Evolutionary conservation across 2,113 vertebrate species (phyloP).

Genomic region (Glaucomys volans): DNA sequence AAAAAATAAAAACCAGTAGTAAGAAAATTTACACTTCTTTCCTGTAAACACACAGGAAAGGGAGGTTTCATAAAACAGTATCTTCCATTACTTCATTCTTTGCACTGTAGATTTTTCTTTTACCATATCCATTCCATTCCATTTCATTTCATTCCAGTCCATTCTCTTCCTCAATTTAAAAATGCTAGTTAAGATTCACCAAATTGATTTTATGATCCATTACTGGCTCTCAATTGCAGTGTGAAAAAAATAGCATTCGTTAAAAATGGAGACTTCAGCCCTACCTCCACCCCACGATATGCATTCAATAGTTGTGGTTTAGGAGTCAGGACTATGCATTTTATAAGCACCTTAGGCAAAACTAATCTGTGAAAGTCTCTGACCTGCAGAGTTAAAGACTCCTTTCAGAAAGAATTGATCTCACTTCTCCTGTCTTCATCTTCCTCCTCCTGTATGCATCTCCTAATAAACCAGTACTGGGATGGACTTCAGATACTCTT

Average conservation of each 20-base stretch:
- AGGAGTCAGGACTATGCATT: not conserved
- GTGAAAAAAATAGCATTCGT: not conserved
- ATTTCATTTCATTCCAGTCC: not conserved
- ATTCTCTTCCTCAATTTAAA: constrained; percentile 29
- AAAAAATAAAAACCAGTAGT: not conserved
- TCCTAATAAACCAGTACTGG: not conserved
- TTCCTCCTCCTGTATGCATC: not conserved
- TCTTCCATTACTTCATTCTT: not conserved
- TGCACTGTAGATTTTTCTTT: not conserved
- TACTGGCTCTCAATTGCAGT: not conserved
- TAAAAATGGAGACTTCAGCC: not conserved
- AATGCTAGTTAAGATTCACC: not conserved
- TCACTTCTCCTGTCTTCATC: not conserved
- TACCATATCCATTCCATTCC: not conserved
- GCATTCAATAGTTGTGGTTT: not conserved
- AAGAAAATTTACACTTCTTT: not conserved
- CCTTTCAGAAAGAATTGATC: not conserved
- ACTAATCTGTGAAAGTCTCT: not conserved
- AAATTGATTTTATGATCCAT: not conserved
- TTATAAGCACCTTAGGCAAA: not conserved
- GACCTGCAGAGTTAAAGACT: not conserved
- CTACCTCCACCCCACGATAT: not conserved
- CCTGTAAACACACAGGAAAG: not conserved
- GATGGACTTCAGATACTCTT: not conserved
- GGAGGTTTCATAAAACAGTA: not conserved